Conservation (phyloP, 1,140 invertebrate genomes). For the Ganaspis sp. region DNA sequence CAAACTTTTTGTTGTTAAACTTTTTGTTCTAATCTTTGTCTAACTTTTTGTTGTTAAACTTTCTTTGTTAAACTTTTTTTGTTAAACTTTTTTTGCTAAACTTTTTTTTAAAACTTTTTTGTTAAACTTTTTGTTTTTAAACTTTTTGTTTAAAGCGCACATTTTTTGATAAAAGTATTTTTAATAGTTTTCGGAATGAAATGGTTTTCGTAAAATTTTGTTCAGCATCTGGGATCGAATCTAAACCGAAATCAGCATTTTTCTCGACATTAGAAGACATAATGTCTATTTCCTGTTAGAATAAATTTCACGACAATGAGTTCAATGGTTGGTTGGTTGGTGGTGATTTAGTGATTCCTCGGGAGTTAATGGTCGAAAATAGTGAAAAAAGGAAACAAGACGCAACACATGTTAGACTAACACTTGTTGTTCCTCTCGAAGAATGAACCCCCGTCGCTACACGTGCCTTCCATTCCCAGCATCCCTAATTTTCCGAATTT, state of each 20-base stretch:
- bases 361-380: conserved; percentile 27
- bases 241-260: background rate
- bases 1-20: no score
- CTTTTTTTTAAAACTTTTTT: no score
- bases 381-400: conserved; percentile 28
- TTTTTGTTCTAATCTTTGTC: no score
- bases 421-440: conserved; percentile 70
- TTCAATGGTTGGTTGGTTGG: background rate
- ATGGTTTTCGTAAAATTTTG: background rate
- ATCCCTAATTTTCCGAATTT: background rate
- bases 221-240: background rate
- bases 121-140: no score
- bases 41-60: no score
- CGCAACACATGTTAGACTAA: conserved; percentile 62
- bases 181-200: no score
- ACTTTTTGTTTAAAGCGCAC: no score
- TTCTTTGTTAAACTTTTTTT: no score
- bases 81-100: no score
- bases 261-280: background rate
- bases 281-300: conserved; percentile 7
- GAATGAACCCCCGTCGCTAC: conserved; percentile 63
- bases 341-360: conserved; percentile 9
- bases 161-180: no score
- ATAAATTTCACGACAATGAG: conserved; percentile 34
- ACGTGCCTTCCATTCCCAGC: conserved; percentile 61